Evolutionary conservation across 2,113 vertebrate genomes (phyloP).

Genomic region (Dipodomys ordii): DNA sequence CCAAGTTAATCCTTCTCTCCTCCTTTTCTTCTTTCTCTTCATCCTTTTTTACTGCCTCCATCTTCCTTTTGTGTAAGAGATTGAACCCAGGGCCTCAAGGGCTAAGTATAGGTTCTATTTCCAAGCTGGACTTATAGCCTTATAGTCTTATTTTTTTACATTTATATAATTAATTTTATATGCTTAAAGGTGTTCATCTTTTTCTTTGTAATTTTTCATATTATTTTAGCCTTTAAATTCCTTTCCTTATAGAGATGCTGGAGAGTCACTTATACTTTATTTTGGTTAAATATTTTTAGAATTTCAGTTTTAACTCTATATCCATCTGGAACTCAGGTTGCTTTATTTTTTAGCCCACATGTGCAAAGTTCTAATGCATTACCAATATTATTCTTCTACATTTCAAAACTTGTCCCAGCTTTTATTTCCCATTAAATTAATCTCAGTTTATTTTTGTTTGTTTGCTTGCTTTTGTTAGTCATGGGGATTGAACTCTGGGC

Average conservation of each 20-base stretch:
- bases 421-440: conserved; percentile 52
- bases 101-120: not conserved
- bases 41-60: not conserved
- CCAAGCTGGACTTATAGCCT: too few relatives aligned
- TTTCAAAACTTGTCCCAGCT: not conserved
- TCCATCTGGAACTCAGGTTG: conserved; percentile 26
- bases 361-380: conserved; percentile 23
- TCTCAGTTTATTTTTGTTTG: conserved; percentile 45
- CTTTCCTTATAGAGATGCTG: not conserved
- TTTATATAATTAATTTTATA: conserved; percentile 22
- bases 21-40: not conserved
- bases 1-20: not conserved
- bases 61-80: not conserved
- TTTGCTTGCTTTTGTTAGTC: too few relatives aligned
- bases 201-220: not conserved
- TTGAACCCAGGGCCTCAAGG: not conserved
- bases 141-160: not conserved
- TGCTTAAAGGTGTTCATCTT: not conserved
- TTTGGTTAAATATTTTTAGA: conserved; percentile 27
- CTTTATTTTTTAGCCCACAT: conserved; percentile 35
- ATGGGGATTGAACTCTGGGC: too few relatives aligned
- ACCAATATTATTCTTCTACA: conserved; percentile 49
- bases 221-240: not conserved
- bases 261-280: not conserved
- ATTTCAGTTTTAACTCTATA: not conserved